These are phyloP conservation scores for Pyrocephalus nanus DNA, from an alignment of 2,797 vertebrate genomes.

Conservation along the genomic window DNA sequence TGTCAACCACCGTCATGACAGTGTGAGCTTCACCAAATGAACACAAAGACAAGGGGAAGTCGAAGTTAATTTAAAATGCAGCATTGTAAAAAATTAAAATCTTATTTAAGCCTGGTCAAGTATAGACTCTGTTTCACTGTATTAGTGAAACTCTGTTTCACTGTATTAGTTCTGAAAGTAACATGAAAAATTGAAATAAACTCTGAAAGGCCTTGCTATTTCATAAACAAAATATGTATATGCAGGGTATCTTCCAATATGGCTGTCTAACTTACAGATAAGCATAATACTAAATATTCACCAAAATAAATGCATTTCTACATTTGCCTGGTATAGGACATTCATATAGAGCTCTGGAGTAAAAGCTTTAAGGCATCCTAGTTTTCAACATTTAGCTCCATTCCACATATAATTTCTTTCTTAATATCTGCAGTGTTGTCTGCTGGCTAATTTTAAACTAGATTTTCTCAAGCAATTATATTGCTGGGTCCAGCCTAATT, in stretches of 20 bases:
- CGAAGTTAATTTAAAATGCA: conserved; percentile 31
- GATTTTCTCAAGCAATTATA: not conserved
- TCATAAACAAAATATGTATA: not conserved
- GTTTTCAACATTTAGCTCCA: not conserved
- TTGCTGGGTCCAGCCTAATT: not conserved
- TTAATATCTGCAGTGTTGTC: not conserved
- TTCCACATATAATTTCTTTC: not conserved
- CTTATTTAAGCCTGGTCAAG: not conserved
- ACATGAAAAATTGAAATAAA: conserved; percentile 47
- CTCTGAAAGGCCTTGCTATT: conserved; percentile 20
- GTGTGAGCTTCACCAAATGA: conserved; percentile 15
- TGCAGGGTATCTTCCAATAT: not conserved
- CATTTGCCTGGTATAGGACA: not conserved
- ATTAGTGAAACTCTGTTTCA: not conserved
- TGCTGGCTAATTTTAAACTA: not conserved
- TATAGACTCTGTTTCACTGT: not conserved
- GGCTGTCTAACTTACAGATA: not conserved
- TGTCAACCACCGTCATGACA: conserved; percentile 18
- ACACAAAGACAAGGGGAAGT: not conserved
- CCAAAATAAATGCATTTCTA: not conserved
- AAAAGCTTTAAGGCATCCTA: not conserved
- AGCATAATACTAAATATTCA: not conserved
- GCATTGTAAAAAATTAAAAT: not conserved
- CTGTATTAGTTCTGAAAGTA: conserved; percentile 5
- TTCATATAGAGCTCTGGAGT: not conserved